Conservation (phyloP, 92 coral and sea anemone species). For the Phymanthus crucifer region DNA sequence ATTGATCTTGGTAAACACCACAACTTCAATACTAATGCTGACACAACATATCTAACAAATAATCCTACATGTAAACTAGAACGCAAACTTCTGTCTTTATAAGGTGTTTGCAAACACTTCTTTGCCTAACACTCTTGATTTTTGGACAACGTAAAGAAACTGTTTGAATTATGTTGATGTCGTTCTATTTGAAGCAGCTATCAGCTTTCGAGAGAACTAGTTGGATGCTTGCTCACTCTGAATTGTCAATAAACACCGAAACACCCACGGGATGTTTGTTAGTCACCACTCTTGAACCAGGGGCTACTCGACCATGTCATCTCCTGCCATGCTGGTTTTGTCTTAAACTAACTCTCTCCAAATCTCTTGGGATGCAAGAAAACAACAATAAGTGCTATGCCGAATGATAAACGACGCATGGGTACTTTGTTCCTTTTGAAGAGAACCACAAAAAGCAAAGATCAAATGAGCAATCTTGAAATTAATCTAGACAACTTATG, state of each 20-base stretch:
- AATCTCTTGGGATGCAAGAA: slow-evolving; percentile 24
- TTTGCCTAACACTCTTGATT: too few relatives aligned
- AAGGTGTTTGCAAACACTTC: too few relatives aligned
- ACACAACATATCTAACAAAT: too few relatives aligned
- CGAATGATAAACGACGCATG: slow-evolving; percentile 17
- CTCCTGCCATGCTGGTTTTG: slow-evolving; percentile 16
- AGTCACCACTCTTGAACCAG: neutral
- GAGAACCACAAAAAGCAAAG: neutral
- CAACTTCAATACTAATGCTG: too few relatives aligned
- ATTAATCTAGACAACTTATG: neutral
- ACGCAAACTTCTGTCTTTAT: too few relatives aligned
- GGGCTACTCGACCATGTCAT: slow-evolving; percentile 19
- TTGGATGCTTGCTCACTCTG: neutral
- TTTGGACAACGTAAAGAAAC: too few relatives aligned
- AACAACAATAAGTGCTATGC: slow-evolving; percentile 3
- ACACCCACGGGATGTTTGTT: neutral
- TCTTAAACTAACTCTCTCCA: slow-evolving; percentile 4
- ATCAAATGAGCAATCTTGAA: slow-evolving; percentile 7
- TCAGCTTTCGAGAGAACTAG: too few relatives aligned
- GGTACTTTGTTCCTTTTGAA: slow-evolving; percentile 16
- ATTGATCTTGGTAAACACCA: too few relatives aligned
- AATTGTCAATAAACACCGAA: neutral
- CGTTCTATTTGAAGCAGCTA: too few relatives aligned
- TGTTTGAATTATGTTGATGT: too few relatives aligned
- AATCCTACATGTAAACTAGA: too few relatives aligned